Conservation (phyloP, 2,888 invertebrate species). For the Dorcus hopei region DNA sequence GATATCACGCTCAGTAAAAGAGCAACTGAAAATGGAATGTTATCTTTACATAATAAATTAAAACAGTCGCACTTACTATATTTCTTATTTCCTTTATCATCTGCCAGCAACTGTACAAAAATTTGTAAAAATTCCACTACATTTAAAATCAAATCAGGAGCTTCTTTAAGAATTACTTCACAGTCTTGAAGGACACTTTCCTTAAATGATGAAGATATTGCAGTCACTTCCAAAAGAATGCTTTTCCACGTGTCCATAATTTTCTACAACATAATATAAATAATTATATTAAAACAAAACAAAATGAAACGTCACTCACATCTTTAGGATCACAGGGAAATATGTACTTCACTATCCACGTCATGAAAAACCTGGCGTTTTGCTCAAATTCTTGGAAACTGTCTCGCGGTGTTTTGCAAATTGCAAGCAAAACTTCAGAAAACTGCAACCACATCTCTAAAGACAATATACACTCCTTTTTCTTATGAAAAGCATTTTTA, state of each 20-base stretch:
- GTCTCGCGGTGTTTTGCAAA: slow-evolving; percentile 15
- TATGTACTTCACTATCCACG: slow-evolving; percentile 6
- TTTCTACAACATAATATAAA: neutral
- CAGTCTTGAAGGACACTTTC: slow-evolving; percentile 5
- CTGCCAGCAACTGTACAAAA: neutral
- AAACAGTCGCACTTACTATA: slow-evolving; percentile 5
- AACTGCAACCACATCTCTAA: slow-evolving; percentile 12
- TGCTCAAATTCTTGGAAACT: slow-evolving; percentile 6
- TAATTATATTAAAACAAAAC: neutral
- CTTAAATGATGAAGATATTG: slow-evolving; percentile 10
- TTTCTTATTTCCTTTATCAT: slow-evolving; percentile 4
- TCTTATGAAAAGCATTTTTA: slow-evolving; percentile 1
- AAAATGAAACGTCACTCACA: slow-evolving; percentile 1
- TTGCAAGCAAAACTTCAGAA: slow-evolving; percentile 6
- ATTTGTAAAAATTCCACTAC: slow-evolving; percentile 3
- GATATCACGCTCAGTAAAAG: slow-evolving; percentile 2
- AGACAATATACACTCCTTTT: slow-evolving; percentile 3
- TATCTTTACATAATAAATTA: neutral
- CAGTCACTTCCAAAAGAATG: slow-evolving; percentile 10
- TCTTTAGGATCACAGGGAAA: slow-evolving; percentile 6
- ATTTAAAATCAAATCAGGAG: slow-evolving; percentile 1
- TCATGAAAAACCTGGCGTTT: slow-evolving; percentile 11
- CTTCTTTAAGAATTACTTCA: slow-evolving; percentile 9
- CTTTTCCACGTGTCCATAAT: slow-evolving; percentile 12
- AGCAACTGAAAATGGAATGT: slow-evolving; percentile 1